Evolutionary conservation across 2,113 vertebrate genomes (phyloP).

Genomic region (Anolis carolinensis): DNA sequence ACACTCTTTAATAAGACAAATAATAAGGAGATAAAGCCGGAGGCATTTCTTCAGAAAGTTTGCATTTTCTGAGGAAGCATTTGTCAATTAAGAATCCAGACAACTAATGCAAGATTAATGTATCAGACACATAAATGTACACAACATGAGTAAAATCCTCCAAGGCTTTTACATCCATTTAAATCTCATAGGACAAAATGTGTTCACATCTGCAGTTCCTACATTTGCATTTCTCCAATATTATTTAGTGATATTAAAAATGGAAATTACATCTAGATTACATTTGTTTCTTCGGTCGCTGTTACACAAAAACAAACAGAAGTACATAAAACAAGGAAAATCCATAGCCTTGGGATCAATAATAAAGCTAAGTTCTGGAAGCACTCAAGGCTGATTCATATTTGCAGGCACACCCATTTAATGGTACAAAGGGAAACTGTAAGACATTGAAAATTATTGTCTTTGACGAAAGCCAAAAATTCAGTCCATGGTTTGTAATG

Average conservation of each 20-base stretch:
- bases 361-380: neutral
- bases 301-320: neutral
- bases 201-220: neutral
- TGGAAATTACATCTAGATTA: neutral
- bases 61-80: constrained; percentile 44
- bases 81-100: constrained; percentile 37
- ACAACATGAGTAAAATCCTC: constrained; percentile 18
- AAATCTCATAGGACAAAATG: constrained; percentile 7
- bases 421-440: neutral
- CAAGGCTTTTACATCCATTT: constrained; percentile 1
- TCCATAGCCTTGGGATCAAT: neutral
- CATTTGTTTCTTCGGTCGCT: neutral
- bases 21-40: constrained; percentile 38
- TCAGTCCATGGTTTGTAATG: neutral
- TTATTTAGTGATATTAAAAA: neutral
- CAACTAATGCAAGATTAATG: constrained; percentile 20
- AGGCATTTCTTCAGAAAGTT: constrained; percentile 53
- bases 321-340: neutral
- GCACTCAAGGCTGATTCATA: neutral
- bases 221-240: constrained; percentile 10
- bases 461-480: neutral
- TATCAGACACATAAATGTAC: neutral
- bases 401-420: neutral
- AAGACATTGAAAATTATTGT: neutral
- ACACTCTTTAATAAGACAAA: constrained; percentile 40